phyloP scores from a whole-genome alignment of 2,113 vertebrate species.

The Mastomys coucha region DNA sequence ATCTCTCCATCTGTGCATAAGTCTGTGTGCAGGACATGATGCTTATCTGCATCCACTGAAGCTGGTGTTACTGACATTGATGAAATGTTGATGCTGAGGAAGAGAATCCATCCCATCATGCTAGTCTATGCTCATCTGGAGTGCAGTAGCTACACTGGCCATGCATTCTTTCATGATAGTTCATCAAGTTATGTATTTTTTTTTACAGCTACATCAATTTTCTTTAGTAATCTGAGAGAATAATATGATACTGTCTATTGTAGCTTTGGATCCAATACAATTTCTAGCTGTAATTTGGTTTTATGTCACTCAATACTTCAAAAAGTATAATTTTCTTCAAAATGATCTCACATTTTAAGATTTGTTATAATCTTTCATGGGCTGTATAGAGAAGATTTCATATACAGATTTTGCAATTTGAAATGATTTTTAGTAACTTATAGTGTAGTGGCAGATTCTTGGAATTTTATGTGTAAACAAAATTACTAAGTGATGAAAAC shows the following conservation, averaged over 20 bases:
- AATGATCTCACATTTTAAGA: background rate
- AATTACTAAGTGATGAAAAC: background rate
- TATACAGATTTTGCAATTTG: background rate
- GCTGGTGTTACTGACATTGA: background rate
- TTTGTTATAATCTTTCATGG: background rate
- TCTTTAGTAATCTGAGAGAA: background rate
- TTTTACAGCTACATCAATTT: background rate
- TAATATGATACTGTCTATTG: background rate
- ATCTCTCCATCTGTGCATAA: background rate
- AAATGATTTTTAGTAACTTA: slow-evolving; percentile 7
- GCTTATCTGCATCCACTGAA: background rate
- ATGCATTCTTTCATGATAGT: background rate
- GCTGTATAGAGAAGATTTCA: background rate
- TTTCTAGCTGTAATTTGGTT: slow-evolving; percentile 16
- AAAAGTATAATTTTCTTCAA: slow-evolving; percentile 18
- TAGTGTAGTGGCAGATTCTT: background rate
- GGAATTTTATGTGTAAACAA: background rate
- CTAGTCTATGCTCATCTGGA: background rate
- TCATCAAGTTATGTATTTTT: background rate
- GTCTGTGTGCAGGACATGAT: background rate
- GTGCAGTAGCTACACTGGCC: background rate
- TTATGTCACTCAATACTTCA: background rate
- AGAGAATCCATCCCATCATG: background rate
- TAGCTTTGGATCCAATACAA: background rate
- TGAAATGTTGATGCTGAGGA: background rate